Evolutionary conservation across 1,140 invertebrate genomes (phyloP), one percentile per base, ranked within the genome.

Genomic region (Lanistes nyassanus): DNA sequence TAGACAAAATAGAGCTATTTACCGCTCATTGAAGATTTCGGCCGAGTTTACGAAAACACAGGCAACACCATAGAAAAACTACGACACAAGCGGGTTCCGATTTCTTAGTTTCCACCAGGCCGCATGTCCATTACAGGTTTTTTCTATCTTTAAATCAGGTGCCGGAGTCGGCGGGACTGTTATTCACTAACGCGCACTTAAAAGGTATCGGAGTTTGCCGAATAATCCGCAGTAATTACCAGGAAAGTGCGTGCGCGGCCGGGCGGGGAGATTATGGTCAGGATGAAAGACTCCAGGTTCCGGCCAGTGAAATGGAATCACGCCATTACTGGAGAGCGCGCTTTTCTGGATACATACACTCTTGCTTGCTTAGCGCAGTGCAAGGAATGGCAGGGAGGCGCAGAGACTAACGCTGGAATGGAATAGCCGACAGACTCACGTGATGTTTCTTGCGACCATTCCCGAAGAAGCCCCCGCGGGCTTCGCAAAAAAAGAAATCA

Each of bases 101-200:
- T 70, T 70, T 36, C 68, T 56, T 34, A 55, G n/a, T 55, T 6
- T 26, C 21, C 34, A 55, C 29, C 23, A 21, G 2, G 29, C n/a
- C 56, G 34, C 36, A 29, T 60, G 70, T 72, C 56, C 70, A 72
- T 72, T 72, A 72, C 70, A 21, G 58, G 55, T 62, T n/a, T n/a
- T n/a, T n/a, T 72, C 60, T 72, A 72, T 72, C 70, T 72, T 60
- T 53, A 72, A 62, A 72, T 60, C 42, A 62, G 70, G 56, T 34
- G 37, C 23, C 70, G 11, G 51, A 23, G 55, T 29, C 53, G 34
- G 34, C 34, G 34, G 70, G 19, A 55, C 37, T 72, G 70, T 58
- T 72, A 37, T 72, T 72, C 55, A 72, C 70, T 72, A 72, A 60
- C 70, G 70, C 70, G 70, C 70, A 72, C 70, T 72, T 72, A 72